Evolutionary conservation across 2,888 invertebrate species (phyloP).

Genomic region (Caenorhabditis sp.): DNA sequence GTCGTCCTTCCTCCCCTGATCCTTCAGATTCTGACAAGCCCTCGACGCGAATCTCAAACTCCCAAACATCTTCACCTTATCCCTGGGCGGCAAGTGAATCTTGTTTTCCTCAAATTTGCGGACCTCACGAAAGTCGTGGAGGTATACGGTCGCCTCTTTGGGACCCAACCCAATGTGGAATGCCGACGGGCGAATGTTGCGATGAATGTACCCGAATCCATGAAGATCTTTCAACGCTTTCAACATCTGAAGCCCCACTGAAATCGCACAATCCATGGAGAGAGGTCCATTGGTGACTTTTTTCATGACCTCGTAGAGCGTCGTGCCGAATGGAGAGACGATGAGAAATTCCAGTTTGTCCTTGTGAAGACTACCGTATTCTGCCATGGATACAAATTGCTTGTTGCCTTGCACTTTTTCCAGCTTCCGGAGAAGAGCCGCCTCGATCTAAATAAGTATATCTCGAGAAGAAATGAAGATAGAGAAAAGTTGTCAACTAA

Average conservation of each 20-base stretch:
- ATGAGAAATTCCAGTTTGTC: slow-evolving; percentile 49
- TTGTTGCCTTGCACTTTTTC: slow-evolving; percentile 38
- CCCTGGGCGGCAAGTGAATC: slow-evolving; percentile 27
- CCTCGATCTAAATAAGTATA: slow-evolving; percentile 12
- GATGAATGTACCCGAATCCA: slow-evolving; percentile 43
- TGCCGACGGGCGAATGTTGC: slow-evolving; percentile 47
- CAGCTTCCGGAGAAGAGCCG: slow-evolving; percentile 40
- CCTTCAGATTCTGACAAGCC: slow-evolving; percentile 20
- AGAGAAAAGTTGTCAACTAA: too few relatives aligned
- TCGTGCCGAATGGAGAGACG: slow-evolving; percentile 39
- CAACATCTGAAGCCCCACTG: slow-evolving; percentile 30
- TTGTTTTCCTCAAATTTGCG: slow-evolving; percentile 39
- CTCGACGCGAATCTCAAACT: slow-evolving; percentile 17
- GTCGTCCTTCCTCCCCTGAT: slow-evolving; percentile 51
- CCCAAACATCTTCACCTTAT: slow-evolving; percentile 39
- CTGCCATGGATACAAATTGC: slow-evolving; percentile 40
- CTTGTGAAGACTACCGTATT: slow-evolving; percentile 39
- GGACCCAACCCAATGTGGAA: slow-evolving; percentile 28
- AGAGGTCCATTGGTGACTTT: slow-evolving; percentile 19
- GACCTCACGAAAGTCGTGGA: slow-evolving; percentile 47
- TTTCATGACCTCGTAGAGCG: slow-evolving; percentile 44
- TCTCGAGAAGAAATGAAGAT: too few relatives aligned
- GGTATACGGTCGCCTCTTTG: not conserved
- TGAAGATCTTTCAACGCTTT: slow-evolving; percentile 42
- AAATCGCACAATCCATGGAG: slow-evolving; percentile 20